These are phyloP conservation scores for Galerucella nymphaeae DNA, from an alignment of 2,888 invertebrate genomes.

Conservation along the genomic window DNA sequence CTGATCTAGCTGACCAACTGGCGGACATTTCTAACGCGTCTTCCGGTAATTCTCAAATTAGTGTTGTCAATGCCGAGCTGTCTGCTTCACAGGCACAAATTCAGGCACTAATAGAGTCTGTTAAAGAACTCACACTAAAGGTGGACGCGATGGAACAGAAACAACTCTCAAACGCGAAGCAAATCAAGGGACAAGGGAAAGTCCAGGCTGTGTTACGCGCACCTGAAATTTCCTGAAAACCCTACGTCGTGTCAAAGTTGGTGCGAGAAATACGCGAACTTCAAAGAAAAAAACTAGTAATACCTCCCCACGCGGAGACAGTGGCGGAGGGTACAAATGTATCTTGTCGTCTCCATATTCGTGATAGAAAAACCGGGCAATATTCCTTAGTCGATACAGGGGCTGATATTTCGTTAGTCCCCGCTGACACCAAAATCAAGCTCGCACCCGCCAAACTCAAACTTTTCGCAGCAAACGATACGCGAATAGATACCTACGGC, in stretches of 20 bases:
- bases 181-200: neutral
- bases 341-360: constrained; percentile 6
- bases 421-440: neutral
- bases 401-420: constrained; percentile 22
- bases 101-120: neutral
- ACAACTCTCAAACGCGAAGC: too few species aligned
- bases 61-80: neutral
- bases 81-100: neutral
- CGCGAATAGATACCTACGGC: constrained; percentile 12
- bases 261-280: neutral
- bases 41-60: neutral
- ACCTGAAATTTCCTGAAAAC: neutral
- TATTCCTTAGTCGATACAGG: constrained; percentile 13
- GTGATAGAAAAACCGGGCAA: neutral
- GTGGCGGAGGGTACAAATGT: neutral
- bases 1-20: neutral
- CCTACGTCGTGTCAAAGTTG: neutral
- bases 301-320: constrained; percentile 5
- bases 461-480: constrained; percentile 13
- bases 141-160: neutral
- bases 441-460: constrained; percentile 7
- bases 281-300: neutral
- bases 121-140: neutral
- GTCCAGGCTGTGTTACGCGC: neutral
- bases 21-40: neutral